Conservation (phyloP, 92 coral and sea anemone species). For the Metridium senile region DNA sequence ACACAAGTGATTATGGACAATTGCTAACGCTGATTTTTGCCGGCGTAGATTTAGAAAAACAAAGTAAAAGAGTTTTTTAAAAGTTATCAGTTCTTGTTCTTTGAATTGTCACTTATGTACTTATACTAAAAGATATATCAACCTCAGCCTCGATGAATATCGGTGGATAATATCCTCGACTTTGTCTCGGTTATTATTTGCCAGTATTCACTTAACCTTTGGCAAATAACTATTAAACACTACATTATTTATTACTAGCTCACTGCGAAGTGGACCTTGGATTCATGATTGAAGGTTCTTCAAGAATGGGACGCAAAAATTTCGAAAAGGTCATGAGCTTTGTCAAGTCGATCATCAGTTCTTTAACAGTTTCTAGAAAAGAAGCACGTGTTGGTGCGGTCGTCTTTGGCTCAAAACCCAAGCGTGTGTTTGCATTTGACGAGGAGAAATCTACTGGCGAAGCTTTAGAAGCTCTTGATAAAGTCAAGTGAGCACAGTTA, state of each 20-base stretch:
- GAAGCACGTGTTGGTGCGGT: constrained; percentile 55
- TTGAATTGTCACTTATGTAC: too few relatives aligned
- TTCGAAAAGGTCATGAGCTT: constrained; percentile 62
- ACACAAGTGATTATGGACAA: too few relatives aligned
- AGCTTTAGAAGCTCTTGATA: constrained; percentile 23
- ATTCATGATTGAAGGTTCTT: constrained; percentile 72
- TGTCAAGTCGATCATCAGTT: constrained; percentile 55
- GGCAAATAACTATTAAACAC: neutral
- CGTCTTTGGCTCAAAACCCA: constrained; percentile 49
- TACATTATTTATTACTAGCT: constrained; percentile 6
- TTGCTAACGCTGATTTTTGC: too few relatives aligned
- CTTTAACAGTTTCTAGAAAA: constrained; percentile 43
- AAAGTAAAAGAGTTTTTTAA: too few relatives aligned
- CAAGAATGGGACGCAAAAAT: constrained; percentile 62
- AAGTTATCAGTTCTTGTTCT: too few relatives aligned
- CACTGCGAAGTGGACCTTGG: constrained; percentile 54
- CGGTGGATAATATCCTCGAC: neutral
- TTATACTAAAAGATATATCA: too few relatives aligned
- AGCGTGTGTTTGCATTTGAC: constrained; percentile 48
- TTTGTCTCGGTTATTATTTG: neutral
- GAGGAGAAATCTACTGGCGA: constrained; percentile 34
- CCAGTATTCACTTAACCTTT: too few relatives aligned
- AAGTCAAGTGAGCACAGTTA: constrained; percentile 23
- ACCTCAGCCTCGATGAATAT: too few relatives aligned
- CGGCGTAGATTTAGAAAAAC: too few relatives aligned